phyloP scores from a whole-genome alignment of 1,140 invertebrate species.

The Stratiolaelaps scimitus region DNA sequence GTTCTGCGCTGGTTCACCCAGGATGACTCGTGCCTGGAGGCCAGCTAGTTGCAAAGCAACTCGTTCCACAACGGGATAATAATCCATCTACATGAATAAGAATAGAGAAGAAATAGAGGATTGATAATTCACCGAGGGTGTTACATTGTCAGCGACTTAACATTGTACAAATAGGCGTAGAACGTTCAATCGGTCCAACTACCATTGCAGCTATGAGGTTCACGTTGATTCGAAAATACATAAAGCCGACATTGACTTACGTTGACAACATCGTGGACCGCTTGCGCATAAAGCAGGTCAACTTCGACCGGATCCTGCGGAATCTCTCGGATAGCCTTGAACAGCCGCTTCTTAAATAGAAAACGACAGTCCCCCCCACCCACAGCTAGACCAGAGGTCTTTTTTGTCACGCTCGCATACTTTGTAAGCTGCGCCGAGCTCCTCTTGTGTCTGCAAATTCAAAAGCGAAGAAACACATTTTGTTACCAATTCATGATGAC shows the following conservation, averaged over 20 bases:
- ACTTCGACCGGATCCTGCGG: slow-evolving; percentile 94
- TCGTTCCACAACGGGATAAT: slow-evolving; percentile 70
- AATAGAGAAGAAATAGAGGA: slow-evolving; percentile 30
- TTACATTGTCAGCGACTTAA: slow-evolving; percentile 4
- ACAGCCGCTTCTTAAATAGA: slow-evolving; percentile 79
- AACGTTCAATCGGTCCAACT: not conserved
- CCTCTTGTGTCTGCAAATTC: slow-evolving; percentile 34
- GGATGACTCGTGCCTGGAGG: slow-evolving; percentile 77
- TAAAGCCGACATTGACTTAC: slow-evolving; percentile 46
- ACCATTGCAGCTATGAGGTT: too few species aligned
- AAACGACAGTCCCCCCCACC: slow-evolving; percentile 78
- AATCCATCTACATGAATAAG: slow-evolving; percentile 71
- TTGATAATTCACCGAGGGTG: not conserved
- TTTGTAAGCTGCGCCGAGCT: slow-evolving; percentile 40
- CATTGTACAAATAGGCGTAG: slow-evolving; percentile 11
- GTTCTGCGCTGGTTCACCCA: slow-evolving; percentile 62
- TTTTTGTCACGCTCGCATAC: slow-evolving; percentile 42
- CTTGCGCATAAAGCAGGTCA: slow-evolving; percentile 84
- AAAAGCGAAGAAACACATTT: not conserved
- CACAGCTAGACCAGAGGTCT: slow-evolving; percentile 42
- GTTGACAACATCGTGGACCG: slow-evolving; percentile 84
- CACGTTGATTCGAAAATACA: not conserved
- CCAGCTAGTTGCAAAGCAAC: slow-evolving; percentile 83
- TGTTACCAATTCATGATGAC: too few species aligned
- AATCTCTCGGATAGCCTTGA: slow-evolving; percentile 69